phyloP scores from a whole-genome alignment of 2,888 invertebrate genomes.

The Griposia aprilina region DNA sequence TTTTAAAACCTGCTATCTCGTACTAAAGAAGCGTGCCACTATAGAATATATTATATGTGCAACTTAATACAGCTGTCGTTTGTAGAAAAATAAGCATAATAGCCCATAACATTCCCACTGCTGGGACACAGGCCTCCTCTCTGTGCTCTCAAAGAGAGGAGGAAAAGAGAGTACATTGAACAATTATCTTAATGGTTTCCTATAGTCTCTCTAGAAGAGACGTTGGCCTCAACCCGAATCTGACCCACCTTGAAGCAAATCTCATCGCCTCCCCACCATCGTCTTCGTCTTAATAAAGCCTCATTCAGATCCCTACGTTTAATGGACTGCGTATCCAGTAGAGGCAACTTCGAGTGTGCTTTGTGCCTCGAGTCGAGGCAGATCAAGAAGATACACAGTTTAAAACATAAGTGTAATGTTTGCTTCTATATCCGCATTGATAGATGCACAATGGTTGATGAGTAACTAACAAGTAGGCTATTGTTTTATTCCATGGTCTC shows the following conservation, averaged over 20 bases:
- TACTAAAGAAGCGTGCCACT: not conserved
- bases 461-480: constrained; percentile 8
- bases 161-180: too few species aligned
- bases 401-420: constrained; percentile 15
- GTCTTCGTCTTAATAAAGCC: not conserved
- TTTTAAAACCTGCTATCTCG: not conserved
- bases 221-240: not conserved
- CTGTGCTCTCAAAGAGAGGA: not conserved
- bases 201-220: not conserved
- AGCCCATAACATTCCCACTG: not conserved
- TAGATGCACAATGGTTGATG: constrained; percentile 21
- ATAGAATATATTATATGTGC: not conserved
- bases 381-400: constrained; percentile 1
- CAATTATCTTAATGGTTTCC: not conserved
- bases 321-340: not conserved
- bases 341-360: not conserved
- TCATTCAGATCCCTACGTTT: not conserved
- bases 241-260: not conserved
- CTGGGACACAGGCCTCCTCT: not conserved
- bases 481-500: constrained; percentile 37
- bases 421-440: constrained; percentile 19
- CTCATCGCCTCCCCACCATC: not conserved
- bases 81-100: not conserved
- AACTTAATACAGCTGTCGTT: too few species aligned
- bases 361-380: not conserved